Evolutionary conservation across 2,113 vertebrate species (phyloP).

Genomic region (Elanoides forficatus): DNA sequence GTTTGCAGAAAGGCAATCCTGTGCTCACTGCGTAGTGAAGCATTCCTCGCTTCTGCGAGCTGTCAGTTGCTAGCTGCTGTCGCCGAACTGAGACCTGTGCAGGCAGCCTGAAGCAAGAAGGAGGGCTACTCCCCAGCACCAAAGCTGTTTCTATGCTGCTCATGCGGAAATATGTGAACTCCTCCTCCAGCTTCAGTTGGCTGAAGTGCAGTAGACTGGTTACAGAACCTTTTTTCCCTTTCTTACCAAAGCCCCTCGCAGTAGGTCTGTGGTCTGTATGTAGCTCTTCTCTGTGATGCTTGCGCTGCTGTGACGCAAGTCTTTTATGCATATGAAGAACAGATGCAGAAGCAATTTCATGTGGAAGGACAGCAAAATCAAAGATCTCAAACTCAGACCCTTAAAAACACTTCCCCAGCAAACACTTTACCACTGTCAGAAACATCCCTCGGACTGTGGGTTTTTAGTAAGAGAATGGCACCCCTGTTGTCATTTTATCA

Average conservation of each 20-base stretch:
- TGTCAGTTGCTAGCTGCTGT: accelerated
- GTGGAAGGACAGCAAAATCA: background rate
- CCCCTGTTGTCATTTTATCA: background rate
- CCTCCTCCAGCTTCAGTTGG: background rate
- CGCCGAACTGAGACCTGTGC: accelerated
- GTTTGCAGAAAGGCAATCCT: background rate
- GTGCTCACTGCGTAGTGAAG: background rate
- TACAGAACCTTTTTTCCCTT: background rate
- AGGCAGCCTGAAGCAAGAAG: background rate
- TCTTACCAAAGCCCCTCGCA: background rate
- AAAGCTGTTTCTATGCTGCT: background rate
- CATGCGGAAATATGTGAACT: accelerated
- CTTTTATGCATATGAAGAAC: background rate
- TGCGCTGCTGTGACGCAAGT: background rate
- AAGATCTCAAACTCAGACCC: background rate
- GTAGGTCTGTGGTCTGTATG: background rate
- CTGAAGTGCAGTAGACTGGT: background rate
- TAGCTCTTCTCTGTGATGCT: background rate
- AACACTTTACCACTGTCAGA: background rate
- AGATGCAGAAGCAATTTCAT: background rate
- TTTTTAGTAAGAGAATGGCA: background rate
- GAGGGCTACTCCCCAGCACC: background rate
- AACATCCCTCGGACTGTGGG: background rate
- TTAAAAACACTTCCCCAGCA: background rate
- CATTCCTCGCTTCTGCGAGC: background rate